phyloP scores from a whole-genome alignment of 2,888 invertebrate species.

The Andrena camellia region DNA sequence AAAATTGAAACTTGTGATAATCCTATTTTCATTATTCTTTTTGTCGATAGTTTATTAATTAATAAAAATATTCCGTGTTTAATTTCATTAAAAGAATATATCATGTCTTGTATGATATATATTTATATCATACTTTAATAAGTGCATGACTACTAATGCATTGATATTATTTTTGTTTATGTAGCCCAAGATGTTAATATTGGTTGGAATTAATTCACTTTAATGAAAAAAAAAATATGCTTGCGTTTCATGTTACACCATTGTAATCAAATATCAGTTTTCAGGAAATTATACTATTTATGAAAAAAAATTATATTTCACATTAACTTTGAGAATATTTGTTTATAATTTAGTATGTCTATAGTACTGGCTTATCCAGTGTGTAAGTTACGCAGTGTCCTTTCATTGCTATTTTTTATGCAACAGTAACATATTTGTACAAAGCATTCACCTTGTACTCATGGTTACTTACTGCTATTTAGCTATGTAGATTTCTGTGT shows the following conservation, averaged over 20 bases:
- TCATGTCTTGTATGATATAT: conserved; percentile 20
- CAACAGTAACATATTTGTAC: conserved; percentile 41
- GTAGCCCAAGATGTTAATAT: conserved; percentile 6
- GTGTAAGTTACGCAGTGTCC: conserved; percentile 1
- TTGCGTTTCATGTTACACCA: neutral
- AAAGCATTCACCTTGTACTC: conserved; percentile 59
- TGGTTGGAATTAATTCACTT: conserved; percentile 13
- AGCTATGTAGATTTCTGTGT: conserved; percentile 47
- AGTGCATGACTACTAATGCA: conserved; percentile 58
- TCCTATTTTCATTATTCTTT: neutral
- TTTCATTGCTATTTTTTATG: conserved; percentile 31
- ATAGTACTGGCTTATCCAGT: conserved; percentile 1
- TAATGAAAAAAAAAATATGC: neutral
- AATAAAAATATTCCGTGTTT: conserved; percentile 43
- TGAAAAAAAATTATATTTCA: neutral
- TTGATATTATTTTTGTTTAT: conserved; percentile 10
- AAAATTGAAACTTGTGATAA: conserved; percentile 5
- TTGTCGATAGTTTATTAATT: conserved; percentile 33
- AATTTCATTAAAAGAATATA: conserved; percentile 56
- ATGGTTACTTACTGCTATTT: conserved; percentile 49
- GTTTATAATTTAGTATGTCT: conserved; percentile 10
- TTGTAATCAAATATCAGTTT: conserved; percentile 10
- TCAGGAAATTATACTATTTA: neutral
- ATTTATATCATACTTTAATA: conserved; percentile 39
- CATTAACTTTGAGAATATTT: neutral